These are phyloP conservation scores for Jacana jacana DNA, from an alignment of 2,113 vertebrate species.

Conservation along the genomic window DNA sequence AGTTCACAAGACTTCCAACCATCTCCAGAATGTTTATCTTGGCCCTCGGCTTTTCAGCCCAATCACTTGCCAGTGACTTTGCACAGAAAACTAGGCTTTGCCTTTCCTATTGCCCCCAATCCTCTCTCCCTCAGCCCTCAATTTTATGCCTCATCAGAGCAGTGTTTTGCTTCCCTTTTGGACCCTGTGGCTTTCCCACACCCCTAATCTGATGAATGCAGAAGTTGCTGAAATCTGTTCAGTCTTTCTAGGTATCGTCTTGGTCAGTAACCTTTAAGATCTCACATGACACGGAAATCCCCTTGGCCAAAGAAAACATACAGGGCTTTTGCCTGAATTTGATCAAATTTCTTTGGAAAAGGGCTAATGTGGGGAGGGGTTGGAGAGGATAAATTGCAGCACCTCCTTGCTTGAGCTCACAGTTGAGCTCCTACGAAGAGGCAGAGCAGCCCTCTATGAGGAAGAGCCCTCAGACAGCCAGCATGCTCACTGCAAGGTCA, in stretches of 20 bases:
- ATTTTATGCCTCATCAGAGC: not conserved
- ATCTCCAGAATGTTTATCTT: not conserved
- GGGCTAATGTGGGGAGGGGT: not conserved
- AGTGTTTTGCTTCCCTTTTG: not conserved
- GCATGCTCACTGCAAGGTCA: not conserved
- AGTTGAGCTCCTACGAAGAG: not conserved
- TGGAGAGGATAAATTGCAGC: not conserved
- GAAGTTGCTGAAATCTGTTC: not conserved
- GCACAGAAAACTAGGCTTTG: fast-evolving
- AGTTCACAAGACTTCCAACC: not conserved
- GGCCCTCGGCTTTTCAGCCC: not conserved
- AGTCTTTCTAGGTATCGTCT: not conserved
- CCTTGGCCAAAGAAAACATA: fast-evolving
- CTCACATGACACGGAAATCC: not conserved
- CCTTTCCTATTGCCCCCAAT: fast-evolving
- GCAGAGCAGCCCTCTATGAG: not conserved
- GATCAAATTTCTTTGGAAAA: not conserved
- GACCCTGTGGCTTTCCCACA: not conserved
- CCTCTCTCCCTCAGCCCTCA: no score
- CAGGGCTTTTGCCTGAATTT: not conserved
- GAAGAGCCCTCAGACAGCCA: not conserved
- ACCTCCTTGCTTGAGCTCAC: not conserved
- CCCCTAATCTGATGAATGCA: fast-evolving
- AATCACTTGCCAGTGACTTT: not conserved
- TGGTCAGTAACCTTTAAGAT: not conserved